Conservation (phyloP, 2,888 invertebrate species). For the Papilio gigon region DNA sequence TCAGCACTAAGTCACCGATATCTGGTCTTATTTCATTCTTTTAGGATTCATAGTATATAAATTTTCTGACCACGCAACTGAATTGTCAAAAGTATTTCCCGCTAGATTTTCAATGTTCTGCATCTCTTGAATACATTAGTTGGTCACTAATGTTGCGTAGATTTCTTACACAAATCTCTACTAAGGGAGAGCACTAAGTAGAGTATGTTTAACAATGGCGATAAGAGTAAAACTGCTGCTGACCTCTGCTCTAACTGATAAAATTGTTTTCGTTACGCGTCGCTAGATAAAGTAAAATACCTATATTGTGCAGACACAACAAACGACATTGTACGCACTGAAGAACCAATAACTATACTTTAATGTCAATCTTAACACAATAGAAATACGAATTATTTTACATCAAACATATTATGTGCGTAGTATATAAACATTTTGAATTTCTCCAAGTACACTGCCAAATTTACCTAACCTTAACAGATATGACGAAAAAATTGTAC, state of each 20-base stretch:
- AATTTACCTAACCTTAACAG: neutral
- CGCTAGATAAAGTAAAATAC: conserved; percentile 22
- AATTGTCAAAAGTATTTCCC: too few relatives aligned
- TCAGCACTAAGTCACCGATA: too few relatives aligned
- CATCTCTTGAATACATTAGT: too few relatives aligned
- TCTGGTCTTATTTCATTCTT: too few relatives aligned
- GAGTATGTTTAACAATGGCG: neutral
- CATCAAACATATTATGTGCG: neutral
- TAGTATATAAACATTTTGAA: neutral
- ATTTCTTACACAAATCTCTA: too few relatives aligned
- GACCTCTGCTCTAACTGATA: conserved; percentile 25
- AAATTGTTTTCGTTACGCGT: conserved; percentile 30
- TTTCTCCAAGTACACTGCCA: conserved; percentile 11
- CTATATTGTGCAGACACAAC: conserved; percentile 31
- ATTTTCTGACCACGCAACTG: too few relatives aligned
- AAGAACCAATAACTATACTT: neutral
- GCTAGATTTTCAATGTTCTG: too few relatives aligned
- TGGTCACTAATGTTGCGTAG: too few relatives aligned
- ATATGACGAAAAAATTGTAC: neutral
- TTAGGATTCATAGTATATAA: too few relatives aligned
- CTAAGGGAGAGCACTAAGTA: too few relatives aligned
- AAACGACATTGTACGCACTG: conserved; percentile 18
- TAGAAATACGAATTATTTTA: neutral
- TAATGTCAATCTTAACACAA: neutral
- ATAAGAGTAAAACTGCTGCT: neutral